Percentiles rank a stretch among this genome's conserved stretches.
These are phyloP conservation scores for Thalpophila matura DNA, from an alignment of 2,888 invertebrate species.

Conservation along the genomic window DNA sequence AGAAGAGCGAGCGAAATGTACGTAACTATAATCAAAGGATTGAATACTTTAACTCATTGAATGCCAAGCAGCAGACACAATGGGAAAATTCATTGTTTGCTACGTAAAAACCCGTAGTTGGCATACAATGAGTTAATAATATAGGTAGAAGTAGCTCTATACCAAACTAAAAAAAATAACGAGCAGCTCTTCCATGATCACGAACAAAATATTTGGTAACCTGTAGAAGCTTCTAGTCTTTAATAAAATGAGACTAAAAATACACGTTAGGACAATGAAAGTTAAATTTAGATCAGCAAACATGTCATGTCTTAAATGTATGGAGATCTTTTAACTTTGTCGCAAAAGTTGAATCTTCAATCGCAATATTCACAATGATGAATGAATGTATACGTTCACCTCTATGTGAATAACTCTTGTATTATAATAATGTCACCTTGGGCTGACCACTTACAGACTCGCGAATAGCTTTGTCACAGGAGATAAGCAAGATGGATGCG, in stretches of 20 bases:
- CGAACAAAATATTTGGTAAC: background rate
- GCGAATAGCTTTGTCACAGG: conserved; percentile 45
- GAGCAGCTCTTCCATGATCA: background rate
- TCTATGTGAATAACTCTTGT: conserved; percentile 76
- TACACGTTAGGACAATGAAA: background rate
- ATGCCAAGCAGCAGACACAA: too few species aligned
- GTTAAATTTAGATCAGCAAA: background rate
- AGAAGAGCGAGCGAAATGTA: background rate
- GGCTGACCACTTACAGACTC: conserved; percentile 82
- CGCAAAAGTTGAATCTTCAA: conserved; percentile 33
- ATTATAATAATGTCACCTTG: conserved; percentile 84
- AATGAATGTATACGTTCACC: conserved; percentile 59
- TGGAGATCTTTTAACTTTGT: conserved; percentile 4
- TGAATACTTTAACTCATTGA: too few species aligned
- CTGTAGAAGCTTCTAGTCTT: background rate
- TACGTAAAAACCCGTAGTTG: too few species aligned
- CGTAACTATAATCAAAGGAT: too few species aligned
- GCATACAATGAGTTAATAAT: too few species aligned
- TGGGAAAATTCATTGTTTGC: too few species aligned
- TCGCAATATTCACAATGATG: conserved; percentile 24
- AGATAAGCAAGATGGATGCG: conserved; percentile 46
- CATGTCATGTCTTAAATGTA: background rate
- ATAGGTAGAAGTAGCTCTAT: too few species aligned
- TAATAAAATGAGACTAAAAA: background rate
- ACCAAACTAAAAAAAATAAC: too few species aligned